Evolutionary conservation across 2,888 invertebrate species (phyloP).

Genomic region (Caenorhabditis macrosperma): DNA sequence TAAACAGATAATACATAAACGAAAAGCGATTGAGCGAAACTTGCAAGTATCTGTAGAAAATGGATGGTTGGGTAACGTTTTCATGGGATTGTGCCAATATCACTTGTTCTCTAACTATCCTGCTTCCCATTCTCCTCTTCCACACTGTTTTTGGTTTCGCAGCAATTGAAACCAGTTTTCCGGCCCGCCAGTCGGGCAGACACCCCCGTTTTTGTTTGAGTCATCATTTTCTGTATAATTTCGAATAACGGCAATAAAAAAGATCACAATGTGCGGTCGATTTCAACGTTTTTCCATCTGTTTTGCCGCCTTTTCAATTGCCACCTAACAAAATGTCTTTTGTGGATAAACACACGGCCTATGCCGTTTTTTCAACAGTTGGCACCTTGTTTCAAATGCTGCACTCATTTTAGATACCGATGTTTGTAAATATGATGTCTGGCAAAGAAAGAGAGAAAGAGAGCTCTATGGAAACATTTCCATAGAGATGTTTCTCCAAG

Average conservation of each 20-base stretch:
- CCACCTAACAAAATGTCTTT: not conserved
- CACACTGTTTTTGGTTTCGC: too few species aligned
- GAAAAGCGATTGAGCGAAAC: too few species aligned
- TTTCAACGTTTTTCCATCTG: not conserved
- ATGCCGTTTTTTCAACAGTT: not conserved
- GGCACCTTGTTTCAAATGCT: slow-evolving; percentile 5
- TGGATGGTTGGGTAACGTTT: too few species aligned
- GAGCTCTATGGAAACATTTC: not conserved
- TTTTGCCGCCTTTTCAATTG: not conserved
- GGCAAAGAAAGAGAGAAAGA: slow-evolving; percentile 7
- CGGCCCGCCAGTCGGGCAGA: not conserved
- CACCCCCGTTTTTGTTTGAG: slow-evolving; percentile 41
- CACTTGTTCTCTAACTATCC: too few species aligned
- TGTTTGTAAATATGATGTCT: slow-evolving; percentile 46
- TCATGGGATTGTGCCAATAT: too few species aligned
- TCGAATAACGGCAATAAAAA: slow-evolving; percentile 45
- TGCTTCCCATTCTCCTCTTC: too few species aligned
- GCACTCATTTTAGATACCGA: slow-evolving; percentile 31
- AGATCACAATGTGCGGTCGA: not conserved
- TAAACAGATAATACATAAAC: too few species aligned
- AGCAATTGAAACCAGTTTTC: slow-evolving; percentile 37
- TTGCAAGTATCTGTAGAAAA: too few species aligned
- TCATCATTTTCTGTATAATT: slow-evolving; percentile 42
- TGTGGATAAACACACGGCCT: slow-evolving; percentile 26
- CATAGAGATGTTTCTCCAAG: slow-evolving; percentile 1